Evolutionary conservation across 2,797 vertebrate genomes (phyloP).

Genomic region (Alosa sapidissima): DNA sequence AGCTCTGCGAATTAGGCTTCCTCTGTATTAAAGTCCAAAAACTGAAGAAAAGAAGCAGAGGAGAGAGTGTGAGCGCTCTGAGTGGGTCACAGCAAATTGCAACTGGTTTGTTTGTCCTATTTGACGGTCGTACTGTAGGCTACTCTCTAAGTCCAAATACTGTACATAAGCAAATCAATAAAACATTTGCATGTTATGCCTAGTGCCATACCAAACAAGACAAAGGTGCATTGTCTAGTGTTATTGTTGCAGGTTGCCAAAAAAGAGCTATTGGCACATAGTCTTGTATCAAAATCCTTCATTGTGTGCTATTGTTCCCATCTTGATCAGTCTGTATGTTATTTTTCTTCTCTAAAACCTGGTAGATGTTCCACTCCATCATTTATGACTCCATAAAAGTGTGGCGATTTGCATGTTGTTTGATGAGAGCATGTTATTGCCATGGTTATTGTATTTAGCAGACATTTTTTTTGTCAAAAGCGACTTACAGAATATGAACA

Average conservation of each 20-base stretch:
- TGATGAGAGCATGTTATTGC: too few species aligned
- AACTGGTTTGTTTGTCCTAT: not conserved
- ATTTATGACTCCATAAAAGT: not conserved
- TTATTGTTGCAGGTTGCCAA: not conserved
- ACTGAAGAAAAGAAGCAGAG: not conserved
- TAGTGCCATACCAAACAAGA: not conserved
- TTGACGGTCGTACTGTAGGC: not conserved
- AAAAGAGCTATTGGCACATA: not conserved
- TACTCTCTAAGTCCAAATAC: not conserved
- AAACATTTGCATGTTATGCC: slow-evolving; percentile 11
- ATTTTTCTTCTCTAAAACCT: not conserved
- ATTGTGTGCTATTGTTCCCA: too few species aligned
- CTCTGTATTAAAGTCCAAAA: not conserved
- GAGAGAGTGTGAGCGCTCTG: not conserved
- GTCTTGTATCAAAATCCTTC: not conserved
- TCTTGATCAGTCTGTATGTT: not conserved
- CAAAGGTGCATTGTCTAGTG: not conserved
- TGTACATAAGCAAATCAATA: not conserved
- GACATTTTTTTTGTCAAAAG: too few species aligned
- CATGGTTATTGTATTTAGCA: too few species aligned
- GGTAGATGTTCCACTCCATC: not conserved
- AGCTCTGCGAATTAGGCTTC: not conserved
- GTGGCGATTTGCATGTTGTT: not conserved
- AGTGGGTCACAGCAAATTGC: not conserved
- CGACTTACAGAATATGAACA: too few species aligned